A percentile compares a stretch with the other conserved stretches of the same genome.
Evolutionary conservation across 2,888 invertebrate genomes (phyloP).

Genomic region (Tinea semifulvella): DNA sequence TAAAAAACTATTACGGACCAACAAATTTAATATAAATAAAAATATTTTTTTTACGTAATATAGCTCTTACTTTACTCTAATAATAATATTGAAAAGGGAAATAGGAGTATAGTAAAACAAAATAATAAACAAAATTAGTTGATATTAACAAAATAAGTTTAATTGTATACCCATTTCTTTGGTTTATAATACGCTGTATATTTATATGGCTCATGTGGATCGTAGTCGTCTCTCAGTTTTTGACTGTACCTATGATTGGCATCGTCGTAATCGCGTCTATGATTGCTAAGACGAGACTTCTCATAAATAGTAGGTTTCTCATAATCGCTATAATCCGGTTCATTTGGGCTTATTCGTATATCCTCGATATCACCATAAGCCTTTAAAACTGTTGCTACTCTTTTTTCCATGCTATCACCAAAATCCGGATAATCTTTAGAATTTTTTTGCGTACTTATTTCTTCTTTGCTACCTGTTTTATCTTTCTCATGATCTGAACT

Average conservation of each 20-base stretch:
- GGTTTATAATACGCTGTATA: conserved; percentile 2
- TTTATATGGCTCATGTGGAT: not conserved
- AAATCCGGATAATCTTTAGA: not conserved
- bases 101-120: not conserved
- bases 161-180: conserved; percentile 1
- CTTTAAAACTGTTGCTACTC: not conserved
- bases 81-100: not conserved
- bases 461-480: not conserved
- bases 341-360: not conserved
- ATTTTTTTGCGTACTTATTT: not conserved
- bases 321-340: conserved; percentile 3
- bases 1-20: too few species aligned
- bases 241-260: not conserved
- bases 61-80: too few species aligned
- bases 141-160: not conserved
- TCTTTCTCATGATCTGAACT: not conserved
- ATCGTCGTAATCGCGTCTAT: not conserved
- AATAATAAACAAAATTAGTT: not conserved
- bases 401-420: not conserved
- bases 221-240: not conserved
- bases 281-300: not conserved
- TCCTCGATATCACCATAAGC: not conserved
- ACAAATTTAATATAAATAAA: too few species aligned
- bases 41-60: too few species aligned
- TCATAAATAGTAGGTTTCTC: not conserved